These are phyloP conservation scores for Acromyrmex charruanus DNA, from an alignment of 1,140 invertebrate species.

Conservation along the genomic window DNA sequence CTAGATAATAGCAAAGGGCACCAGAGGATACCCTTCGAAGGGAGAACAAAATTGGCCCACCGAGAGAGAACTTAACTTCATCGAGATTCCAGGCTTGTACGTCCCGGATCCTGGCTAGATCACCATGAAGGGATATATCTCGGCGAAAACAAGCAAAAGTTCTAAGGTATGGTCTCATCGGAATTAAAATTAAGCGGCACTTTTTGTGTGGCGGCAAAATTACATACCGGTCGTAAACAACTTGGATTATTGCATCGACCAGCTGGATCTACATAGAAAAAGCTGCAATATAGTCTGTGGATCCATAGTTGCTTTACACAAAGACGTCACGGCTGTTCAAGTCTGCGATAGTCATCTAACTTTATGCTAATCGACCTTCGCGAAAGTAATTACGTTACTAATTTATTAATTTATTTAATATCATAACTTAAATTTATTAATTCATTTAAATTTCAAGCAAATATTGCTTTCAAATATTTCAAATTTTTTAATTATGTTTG, in stretches of 20 bases:
- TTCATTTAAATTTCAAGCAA: background rate
- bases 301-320: background rate
- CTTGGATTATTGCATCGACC: constrained; percentile 24
- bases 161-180: constrained; percentile 27
- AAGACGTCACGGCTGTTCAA: background rate
- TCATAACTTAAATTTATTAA: background rate
- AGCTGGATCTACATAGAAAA: constrained; percentile 19
- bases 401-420: background rate
- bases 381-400: too few species aligned
- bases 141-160: background rate
- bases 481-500: background rate
- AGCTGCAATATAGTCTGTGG: background rate
- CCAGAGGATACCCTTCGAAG: background rate
- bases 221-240: constrained; percentile 23
- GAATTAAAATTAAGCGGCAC: constrained; percentile 28
- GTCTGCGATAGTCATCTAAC: background rate
- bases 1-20: constrained; percentile 61
- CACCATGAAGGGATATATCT: constrained; percentile 25
- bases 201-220: background rate
- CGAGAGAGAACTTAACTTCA: constrained; percentile 35
- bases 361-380: background rate
- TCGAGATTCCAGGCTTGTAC: background rate
- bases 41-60: constrained; percentile 67
- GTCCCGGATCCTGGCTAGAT: constrained; percentile 8
- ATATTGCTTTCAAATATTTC: background rate